Base-by-base conservation (phyloP, 1,140 invertebrate species). In the Euschistus heros region DNA sequence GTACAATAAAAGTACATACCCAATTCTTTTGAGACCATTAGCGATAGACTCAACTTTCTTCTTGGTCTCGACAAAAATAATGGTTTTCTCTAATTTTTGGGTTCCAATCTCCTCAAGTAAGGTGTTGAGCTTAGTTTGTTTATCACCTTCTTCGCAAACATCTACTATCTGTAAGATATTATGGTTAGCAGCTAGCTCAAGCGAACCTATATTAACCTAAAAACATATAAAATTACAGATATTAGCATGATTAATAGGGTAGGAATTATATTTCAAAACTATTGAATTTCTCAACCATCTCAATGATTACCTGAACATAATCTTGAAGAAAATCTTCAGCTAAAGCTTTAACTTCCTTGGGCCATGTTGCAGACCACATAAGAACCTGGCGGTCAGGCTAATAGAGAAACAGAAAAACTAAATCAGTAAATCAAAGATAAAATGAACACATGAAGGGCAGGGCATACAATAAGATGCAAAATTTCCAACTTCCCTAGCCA, bases 291-390 rank as follows among this genome's bases (percentile, higher is more conserved):
- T 30, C 27, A 30, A 2, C 7, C 7, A 30, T 4, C 3, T 37
- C 7, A 37, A n/a, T n/a, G 10, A 1, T 22, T 57, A 57, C 54
- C 54, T 67, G 69, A 55, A 83, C 74, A 69, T 85, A 84, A 66
- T 87, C 76, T 80, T 79, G 85, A 8, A 98, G 80, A 74, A 97
- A 98, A 75, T 98, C 94, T 75, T 93, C 87, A 63, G 95, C 95
- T 55, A 98, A 76, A 72, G 86, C 86, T 69, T 86, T 84, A 0
- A 98, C 94, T 80, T 98, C 95, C 74, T 96, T 96, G 0, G 95
- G 95, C 95, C 95, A 98, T 7, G 95, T 98, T 5, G 95, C 95
- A 67, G 91, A 94, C 92, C 94, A 98, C 95, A 98, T 98, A 20
- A 97, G 80, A 6, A 91, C 93, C 76, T 97, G 94, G 68, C 94